Conservation (phyloP, 1,140 invertebrate species). For the Papilio helenus region DNA sequence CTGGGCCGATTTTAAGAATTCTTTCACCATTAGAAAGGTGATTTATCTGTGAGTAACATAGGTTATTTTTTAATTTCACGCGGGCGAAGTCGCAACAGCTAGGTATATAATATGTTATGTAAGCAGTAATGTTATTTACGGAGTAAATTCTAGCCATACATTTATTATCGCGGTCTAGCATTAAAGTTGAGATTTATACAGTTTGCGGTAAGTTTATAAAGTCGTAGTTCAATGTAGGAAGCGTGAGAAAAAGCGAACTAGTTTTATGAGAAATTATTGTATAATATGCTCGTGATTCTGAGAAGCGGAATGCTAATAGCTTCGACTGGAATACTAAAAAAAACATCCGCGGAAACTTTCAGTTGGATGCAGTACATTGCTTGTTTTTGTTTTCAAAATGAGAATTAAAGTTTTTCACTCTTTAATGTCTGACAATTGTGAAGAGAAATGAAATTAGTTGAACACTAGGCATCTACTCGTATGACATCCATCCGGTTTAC, state of each 20-base stretch:
- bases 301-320: constrained; percentile 44
- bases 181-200: constrained; percentile 51
- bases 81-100: constrained; percentile 36
- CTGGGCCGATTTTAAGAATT: too few species aligned
- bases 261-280: constrained; percentile 53
- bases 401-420: constrained; percentile 6
- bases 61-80: constrained; percentile 35
- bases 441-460: too few species aligned
- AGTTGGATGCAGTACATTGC: not conserved
- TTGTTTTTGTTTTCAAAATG: constrained; percentile 2
- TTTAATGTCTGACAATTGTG: not conserved
- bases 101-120: not conserved
- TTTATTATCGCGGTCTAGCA: constrained; percentile 41
- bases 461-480: too few species aligned
- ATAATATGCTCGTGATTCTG: constrained; percentile 48
- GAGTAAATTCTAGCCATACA: constrained; percentile 22
- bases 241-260: constrained; percentile 50
- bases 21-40: too few species aligned
- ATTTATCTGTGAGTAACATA: too few species aligned
- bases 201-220: constrained; percentile 50
- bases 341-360: not conserved
- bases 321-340: not conserved
- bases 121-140: constrained; percentile 26
- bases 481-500: too few species aligned
- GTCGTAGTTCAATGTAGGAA: constrained; percentile 45